A percentile compares a stretch with the other conserved stretches of the same genome.
These are phyloP conservation scores for Proisotoma minuta DNA, from an alignment of 2,888 invertebrate species.

Conservation along the genomic window DNA sequence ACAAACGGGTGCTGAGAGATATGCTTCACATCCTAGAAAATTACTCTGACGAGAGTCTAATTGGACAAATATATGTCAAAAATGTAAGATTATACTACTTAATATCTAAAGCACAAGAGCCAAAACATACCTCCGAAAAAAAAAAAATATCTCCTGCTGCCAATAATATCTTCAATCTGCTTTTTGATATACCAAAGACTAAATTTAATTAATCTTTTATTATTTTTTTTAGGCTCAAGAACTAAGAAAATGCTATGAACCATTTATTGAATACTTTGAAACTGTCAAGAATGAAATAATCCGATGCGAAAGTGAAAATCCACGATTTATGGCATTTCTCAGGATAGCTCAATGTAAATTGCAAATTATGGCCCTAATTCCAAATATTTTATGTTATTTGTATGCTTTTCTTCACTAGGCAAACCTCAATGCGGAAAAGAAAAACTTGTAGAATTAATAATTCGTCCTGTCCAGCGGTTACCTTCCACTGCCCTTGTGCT, in stretches of 20 bases:
- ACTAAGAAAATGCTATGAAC: conserved; percentile 89
- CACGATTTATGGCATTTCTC: conserved; percentile 95
- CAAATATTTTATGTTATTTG: conserved; percentile 8
- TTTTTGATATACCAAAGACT: no score
- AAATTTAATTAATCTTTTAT: no score
- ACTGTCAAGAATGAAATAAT: conserved; percentile 89
- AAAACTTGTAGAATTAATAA: conserved; percentile 89
- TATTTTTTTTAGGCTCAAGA: conserved; percentile 64
- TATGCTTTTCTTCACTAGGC: conserved; percentile 24
- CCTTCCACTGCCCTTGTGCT: conserved; percentile 92
- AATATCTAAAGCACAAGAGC: neutral
- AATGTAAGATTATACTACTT: conserved; percentile 56
- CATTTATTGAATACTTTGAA: conserved; percentile 97
- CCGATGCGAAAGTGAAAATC: conserved; percentile 85
- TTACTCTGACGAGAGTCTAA: conserved; percentile 82
- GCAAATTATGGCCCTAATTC: neutral
- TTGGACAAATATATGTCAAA: conserved; percentile 81
- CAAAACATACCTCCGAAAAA: no score
- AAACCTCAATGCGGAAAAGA: conserved; percentile 95
- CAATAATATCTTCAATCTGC: no score
- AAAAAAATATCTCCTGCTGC: no score
- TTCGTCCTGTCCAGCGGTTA: conserved; percentile 94
- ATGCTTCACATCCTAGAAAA: conserved; percentile 63
- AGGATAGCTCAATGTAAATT: conserved; percentile 80
- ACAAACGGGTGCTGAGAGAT: conserved; percentile 67